Evolutionary conservation across 2,113 vertebrate genomes (phyloP).

Genomic region (Quiscalus mexicanus): DNA sequence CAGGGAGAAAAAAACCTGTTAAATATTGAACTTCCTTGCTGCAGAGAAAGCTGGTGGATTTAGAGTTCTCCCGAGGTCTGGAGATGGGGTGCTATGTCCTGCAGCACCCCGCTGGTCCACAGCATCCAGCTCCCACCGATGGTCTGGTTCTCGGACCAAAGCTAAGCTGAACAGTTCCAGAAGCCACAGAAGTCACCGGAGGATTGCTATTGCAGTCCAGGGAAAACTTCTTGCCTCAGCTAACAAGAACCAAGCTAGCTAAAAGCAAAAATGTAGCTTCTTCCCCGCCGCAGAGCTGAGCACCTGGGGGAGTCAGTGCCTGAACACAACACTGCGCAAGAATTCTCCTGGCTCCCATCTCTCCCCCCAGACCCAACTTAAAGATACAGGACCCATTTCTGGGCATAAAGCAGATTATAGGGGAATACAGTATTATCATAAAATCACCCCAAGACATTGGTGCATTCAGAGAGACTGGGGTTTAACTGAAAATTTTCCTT

Average conservation of each 20-base stretch:
- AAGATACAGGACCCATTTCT: background rate
- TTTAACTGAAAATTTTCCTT: background rate
- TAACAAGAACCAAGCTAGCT: background rate
- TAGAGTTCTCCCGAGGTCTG: background rate
- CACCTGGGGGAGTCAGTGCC: background rate
- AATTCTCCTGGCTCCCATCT: background rate
- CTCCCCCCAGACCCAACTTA: background rate
- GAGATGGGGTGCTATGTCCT: background rate
- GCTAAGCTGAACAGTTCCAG: background rate
- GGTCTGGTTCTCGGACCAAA: background rate
- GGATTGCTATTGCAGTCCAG: background rate
- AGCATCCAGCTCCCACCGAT: background rate
- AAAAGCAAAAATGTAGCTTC: background rate
- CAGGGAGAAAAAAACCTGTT: background rate
- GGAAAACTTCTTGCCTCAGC: background rate
- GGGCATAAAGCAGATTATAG: background rate
- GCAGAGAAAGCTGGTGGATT: background rate
- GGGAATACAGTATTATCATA: background rate
- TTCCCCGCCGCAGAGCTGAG: background rate
- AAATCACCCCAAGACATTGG: background rate
- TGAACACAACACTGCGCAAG: background rate
- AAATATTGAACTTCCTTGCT: background rate
- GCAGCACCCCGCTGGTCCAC: background rate
- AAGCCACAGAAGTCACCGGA: background rate
- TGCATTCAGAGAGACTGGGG: background rate